Evolutionary conservation across 1,140 invertebrate genomes (phyloP).

Genomic region (Apis dorsata): DNA sequence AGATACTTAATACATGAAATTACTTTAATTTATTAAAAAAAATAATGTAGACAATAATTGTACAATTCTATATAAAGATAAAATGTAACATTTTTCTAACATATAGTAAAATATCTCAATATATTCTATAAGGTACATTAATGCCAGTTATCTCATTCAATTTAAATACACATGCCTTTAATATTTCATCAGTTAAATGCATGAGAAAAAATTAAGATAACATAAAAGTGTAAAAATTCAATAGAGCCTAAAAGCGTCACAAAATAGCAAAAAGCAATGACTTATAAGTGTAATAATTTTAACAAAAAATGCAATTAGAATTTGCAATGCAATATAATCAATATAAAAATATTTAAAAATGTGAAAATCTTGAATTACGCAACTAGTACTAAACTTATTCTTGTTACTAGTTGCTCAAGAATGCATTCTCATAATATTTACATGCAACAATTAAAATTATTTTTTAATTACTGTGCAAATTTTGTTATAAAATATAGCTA

Average conservation of each 20-base stretch:
- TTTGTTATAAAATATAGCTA: conserved; percentile 37
- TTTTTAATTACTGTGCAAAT: conserved; percentile 33
- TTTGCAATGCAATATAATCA: neutral
- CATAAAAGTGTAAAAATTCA: conserved; percentile 28
- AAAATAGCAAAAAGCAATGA: conserved; percentile 37
- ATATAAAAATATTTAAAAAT: conserved; percentile 25
- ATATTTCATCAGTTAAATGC: conserved; percentile 25
- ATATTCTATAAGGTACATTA: conserved; percentile 21
- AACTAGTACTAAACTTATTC: conserved; percentile 56
- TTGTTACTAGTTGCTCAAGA: conserved; percentile 58
- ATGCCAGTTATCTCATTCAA: conserved; percentile 7
- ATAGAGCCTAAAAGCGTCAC: conserved; percentile 37
- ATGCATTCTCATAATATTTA: conserved; percentile 39
- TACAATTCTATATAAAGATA: conserved; percentile 35
- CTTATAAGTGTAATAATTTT: conserved; percentile 27
- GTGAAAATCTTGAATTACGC: conserved; percentile 24
- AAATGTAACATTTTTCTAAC: conserved; percentile 18
- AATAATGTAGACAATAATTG: conserved; percentile 32
- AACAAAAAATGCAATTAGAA: conserved; percentile 29
- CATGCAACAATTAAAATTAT: conserved; percentile 53
- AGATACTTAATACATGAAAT: conserved; percentile 10
- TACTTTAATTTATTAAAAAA: conserved; percentile 36
- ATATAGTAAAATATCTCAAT: conserved; percentile 29
- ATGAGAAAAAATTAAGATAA: conserved; percentile 22
- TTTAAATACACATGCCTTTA: conserved; percentile 27